Evolutionary conservation across 1,140 invertebrate genomes (phyloP).

Genomic region (Zaprionus kolodkinae): DNA sequence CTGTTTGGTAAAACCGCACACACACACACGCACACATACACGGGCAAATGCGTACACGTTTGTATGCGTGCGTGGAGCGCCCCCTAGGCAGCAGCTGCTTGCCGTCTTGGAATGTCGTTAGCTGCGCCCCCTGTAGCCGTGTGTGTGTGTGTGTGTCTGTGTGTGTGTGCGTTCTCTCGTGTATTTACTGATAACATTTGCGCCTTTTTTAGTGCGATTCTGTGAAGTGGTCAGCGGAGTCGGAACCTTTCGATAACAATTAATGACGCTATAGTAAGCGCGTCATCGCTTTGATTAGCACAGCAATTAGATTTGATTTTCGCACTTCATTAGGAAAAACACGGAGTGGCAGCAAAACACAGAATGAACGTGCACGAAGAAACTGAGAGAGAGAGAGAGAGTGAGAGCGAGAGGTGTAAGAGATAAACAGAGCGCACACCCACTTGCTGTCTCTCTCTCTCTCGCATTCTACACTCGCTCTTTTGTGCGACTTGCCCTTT

Average conservation of each 20-base stretch:
- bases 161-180: slow-evolving; percentile 33
- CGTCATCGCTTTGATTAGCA: slow-evolving; percentile 62
- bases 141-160: background rate
- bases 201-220: slow-evolving; percentile 45
- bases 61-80: slow-evolving; percentile 15
- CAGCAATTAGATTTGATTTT: slow-evolving; percentile 72
- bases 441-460: slow-evolving; percentile 6
- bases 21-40: background rate
- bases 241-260: slow-evolving; percentile 58
- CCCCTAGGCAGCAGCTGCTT: slow-evolving; percentile 28
- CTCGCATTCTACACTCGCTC: slow-evolving; percentile 7
- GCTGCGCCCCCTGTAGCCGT: slow-evolving; percentile 37
- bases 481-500: slow-evolving; percentile 50
- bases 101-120: slow-evolving; percentile 53
- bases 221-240: slow-evolving; percentile 30
- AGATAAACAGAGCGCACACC: slow-evolving; percentile 8
- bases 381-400: slow-evolving; percentile 3
- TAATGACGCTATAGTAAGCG: slow-evolving; percentile 65
- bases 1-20: slow-evolving; percentile 50
- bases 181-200: slow-evolving; percentile 73
- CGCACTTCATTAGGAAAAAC: slow-evolving; percentile 75
- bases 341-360: slow-evolving; percentile 44
- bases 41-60: background rate
- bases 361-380: background rate
- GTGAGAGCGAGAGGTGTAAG: slow-evolving; percentile 7